Conservation (phyloP, 2,888 invertebrate genomes). For the Lacanobia wlatinum region DNA sequence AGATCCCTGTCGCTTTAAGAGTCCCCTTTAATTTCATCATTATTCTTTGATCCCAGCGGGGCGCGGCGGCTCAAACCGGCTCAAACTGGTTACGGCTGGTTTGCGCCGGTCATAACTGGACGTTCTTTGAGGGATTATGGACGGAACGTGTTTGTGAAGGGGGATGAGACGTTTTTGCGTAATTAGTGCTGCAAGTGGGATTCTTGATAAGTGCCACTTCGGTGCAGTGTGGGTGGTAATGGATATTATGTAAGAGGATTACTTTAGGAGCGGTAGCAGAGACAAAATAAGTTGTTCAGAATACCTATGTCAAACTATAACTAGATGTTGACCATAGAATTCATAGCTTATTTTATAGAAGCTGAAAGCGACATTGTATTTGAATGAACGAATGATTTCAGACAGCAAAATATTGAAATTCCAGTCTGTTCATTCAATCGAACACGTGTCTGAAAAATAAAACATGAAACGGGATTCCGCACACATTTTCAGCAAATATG, state of each 20-base stretch:
- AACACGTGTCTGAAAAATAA: constrained; percentile 32
- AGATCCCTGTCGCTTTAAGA: constrained; percentile 73
- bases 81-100: constrained; percentile 57
- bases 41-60: constrained; percentile 59
- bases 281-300: constrained; percentile 22
- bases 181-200: constrained; percentile 83
- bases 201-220: constrained; percentile 76
- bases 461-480: constrained; percentile 26
- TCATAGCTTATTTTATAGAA: no score
- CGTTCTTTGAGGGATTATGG: constrained; percentile 89
- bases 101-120: constrained; percentile 82
- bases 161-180: constrained; percentile 87
- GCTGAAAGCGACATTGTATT: background rate
- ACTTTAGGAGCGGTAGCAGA: constrained; percentile 21
- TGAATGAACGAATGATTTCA: background rate
- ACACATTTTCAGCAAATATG: constrained; percentile 38
- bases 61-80: constrained; percentile 61
- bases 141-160: constrained; percentile 76
- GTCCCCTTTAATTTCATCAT: constrained; percentile 51
- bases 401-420: constrained; percentile 20
- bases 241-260: constrained; percentile 55
- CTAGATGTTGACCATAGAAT: no score
- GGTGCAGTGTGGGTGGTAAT: constrained; percentile 56
- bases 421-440: constrained; percentile 30
- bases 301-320: background rate